These are phyloP conservation scores for Geophilus truncorum DNA, from an alignment of 2,888 invertebrate genomes.

Conservation along the genomic window DNA sequence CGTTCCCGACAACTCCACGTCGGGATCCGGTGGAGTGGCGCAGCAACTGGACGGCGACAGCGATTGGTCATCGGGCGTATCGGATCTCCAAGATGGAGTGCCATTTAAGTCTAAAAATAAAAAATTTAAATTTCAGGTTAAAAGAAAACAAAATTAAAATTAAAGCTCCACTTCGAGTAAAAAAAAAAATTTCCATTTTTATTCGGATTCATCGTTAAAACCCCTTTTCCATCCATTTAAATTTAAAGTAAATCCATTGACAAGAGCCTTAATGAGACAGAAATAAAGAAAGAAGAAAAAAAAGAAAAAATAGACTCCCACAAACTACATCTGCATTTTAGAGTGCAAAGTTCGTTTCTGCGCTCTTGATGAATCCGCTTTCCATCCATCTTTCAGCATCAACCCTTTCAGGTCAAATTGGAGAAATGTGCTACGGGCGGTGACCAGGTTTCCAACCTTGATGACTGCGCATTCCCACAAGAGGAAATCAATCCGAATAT, in stretches of 20 bases:
- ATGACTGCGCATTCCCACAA: slow-evolving; percentile 6
- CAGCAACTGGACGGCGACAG: slow-evolving; percentile 53
- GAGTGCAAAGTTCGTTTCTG: slow-evolving; percentile 12
- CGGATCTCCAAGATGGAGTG: slow-evolving; percentile 63
- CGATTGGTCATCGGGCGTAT: slow-evolving; percentile 48
- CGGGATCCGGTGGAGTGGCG: slow-evolving; percentile 61
- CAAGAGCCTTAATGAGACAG: background rate
- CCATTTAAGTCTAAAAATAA: slow-evolving; percentile 54
- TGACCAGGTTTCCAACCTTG: background rate
- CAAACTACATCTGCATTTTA: slow-evolving; percentile 12
- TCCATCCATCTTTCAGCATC: slow-evolving; percentile 11
- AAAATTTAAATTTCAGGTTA: background rate
- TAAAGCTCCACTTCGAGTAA: background rate
- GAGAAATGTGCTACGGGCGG: background rate
- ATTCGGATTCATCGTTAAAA: background rate
- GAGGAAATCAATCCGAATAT: slow-evolving; percentile 25
- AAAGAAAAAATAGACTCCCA: background rate
- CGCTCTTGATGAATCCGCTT: background rate
- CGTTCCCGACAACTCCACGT: slow-evolving; percentile 60
- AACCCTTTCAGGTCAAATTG: slow-evolving; percentile 23
- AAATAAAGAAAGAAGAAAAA: background rate
- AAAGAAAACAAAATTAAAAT: background rate
- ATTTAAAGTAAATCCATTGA: background rate
- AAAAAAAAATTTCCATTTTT: background rate
- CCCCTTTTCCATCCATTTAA: slow-evolving; percentile 10